These are phyloP conservation scores for Hypanus sabinus DNA, from an alignment of 2,113 vertebrate species.

Conservation along the genomic window DNA sequence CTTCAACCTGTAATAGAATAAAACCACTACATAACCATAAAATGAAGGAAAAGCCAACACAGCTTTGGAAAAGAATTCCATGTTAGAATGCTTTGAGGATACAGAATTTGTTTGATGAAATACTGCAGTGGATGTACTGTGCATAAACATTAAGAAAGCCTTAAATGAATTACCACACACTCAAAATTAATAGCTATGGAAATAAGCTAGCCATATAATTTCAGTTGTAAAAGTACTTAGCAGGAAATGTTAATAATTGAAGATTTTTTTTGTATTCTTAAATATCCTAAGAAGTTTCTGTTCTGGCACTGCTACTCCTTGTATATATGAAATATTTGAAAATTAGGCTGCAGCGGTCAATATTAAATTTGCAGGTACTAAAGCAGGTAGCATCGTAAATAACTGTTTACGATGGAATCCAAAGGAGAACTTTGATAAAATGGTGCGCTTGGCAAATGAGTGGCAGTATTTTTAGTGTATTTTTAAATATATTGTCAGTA, in stretches of 20 bases:
- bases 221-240: too few relatives aligned
- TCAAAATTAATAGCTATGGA: not conserved
- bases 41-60: not conserved
- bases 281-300: too few relatives aligned
- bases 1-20: not conserved
- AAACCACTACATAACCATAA: too few relatives aligned
- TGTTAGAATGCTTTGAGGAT: not conserved
- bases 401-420: not conserved
- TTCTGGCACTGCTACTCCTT: too few relatives aligned
- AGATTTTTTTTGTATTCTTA: too few relatives aligned
- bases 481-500: too few relatives aligned
- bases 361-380: too few relatives aligned
- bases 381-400: too few relatives aligned
- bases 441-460: not conserved
- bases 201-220: not conserved
- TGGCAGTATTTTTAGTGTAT: not conserved
- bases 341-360: too few relatives aligned
- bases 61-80: not conserved
- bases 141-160: not conserved
- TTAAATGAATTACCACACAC: not conserved
- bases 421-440: not conserved
- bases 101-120: not conserved
- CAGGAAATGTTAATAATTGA: too few relatives aligned
- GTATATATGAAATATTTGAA: too few relatives aligned
- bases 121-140: not conserved